Conservation (phyloP, 2,113 vertebrate genomes). For the Miniopterus natalensis region DNA sequence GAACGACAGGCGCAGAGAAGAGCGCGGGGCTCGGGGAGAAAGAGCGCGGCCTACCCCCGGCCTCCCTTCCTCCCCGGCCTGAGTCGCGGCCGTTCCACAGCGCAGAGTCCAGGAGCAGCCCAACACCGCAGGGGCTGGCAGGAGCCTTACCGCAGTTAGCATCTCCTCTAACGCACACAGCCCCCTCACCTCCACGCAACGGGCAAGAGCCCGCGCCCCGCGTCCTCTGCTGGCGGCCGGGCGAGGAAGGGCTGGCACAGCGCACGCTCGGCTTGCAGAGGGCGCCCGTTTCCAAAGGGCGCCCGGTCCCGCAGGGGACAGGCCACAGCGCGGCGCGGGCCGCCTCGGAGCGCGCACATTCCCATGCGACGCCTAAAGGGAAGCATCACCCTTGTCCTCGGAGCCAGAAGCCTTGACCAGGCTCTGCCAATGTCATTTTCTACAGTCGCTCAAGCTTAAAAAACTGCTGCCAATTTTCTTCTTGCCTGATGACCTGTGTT, state of each 20-base stretch:
- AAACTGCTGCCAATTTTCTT: not conserved
- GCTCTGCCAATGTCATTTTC: not conserved
- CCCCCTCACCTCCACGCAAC: not conserved
- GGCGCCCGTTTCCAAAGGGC: not conserved
- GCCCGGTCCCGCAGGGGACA: too few species aligned
- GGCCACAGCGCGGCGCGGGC: too few species aligned
- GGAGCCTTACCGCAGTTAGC: constrained; percentile 22
- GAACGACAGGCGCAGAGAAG: not conserved
- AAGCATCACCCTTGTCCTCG: not conserved
- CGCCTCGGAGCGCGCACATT: not conserved
- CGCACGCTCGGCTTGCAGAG: not conserved
- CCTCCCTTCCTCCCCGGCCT: too few species aligned
- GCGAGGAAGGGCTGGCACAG: not conserved
- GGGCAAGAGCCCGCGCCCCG: not conserved
- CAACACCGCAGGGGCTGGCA: not conserved
- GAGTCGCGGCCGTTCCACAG: too few species aligned
- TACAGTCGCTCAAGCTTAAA: not conserved
- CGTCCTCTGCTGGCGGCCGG: too few species aligned
- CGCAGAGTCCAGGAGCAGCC: not conserved
- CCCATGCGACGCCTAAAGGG: too few species aligned
- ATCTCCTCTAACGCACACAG: not conserved
- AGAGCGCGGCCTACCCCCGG: not conserved
- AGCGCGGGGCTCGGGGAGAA: not conserved
- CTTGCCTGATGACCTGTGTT: not conserved
- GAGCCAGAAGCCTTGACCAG: not conserved